These are phyloP conservation scores for Octopus bimaculoides DNA, from an alignment of 1,140 invertebrate species.

Conservation along the genomic window DNA sequence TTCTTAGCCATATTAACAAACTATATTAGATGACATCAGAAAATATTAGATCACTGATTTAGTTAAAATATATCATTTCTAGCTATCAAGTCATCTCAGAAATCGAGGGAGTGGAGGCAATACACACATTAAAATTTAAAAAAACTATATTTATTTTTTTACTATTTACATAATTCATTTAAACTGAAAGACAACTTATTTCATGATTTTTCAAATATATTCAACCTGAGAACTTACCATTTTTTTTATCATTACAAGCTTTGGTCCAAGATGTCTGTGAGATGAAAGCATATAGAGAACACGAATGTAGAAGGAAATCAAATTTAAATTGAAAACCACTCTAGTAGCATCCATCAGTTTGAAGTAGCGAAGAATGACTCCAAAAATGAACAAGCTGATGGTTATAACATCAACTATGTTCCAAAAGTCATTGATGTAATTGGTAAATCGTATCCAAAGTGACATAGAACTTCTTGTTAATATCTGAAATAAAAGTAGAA, in stretches of 20 bases:
- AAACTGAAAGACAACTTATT: no score
- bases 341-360: slow-evolving; percentile 42
- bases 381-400: slow-evolving; percentile 48
- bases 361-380: slow-evolving; percentile 47
- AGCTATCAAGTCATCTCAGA: no score
- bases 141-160: no score
- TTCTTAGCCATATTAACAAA: no score
- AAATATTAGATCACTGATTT: no score
- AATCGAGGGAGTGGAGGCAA: no score
- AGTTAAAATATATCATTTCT: no score
- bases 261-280: slow-evolving; percentile 57
- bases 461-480: slow-evolving; percentile 31
- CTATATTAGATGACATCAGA: no score
- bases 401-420: slow-evolving; percentile 54
- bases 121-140: no score
- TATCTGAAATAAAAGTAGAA: slow-evolving; percentile 29
- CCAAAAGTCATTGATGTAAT: slow-evolving; percentile 53
- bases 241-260: slow-evolving; percentile 59
- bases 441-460: slow-evolving; percentile 38
- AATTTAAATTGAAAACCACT: slow-evolving; percentile 48
- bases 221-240: slow-evolving; percentile 51
- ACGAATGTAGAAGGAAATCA: slow-evolving; percentile 53
- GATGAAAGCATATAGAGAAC: slow-evolving; percentile 56
- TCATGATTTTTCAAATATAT: no score
- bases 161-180: no score